Evolutionary conservation across 2,113 vertebrate genomes (phyloP), one percentile per base, ranked within the genome.

Genomic region (Odocoileus hemionus): DNA sequence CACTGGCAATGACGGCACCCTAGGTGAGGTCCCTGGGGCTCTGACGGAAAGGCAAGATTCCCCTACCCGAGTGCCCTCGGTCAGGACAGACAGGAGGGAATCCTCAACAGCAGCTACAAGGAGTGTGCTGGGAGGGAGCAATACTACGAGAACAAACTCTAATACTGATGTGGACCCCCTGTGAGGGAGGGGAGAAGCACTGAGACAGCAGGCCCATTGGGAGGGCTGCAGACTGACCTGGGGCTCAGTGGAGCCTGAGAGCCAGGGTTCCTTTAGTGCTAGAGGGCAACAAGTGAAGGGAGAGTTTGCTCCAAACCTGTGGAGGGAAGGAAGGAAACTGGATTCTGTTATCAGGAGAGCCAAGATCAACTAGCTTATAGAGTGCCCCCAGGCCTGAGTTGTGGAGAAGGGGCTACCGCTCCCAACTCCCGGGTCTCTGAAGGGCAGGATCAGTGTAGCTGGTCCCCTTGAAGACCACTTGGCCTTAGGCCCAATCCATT

Each of bases 41-140:
- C 50, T 58, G 79, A 96, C 79, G 96, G 86, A 97, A 95, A 98
- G 98, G 97, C 97, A 54, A 96, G 97, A 97, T 93, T 98, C 95
- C 93, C 76, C 54, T 93, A 98, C 92, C 90, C 97, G 95, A 97
- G 50, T 76, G 89, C 93, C 67, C 16, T 47, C 83, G 97, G 64
- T 97, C 79, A 26, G 96, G 96, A 91, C 64, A 94, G 50, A 33
- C 2, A 91, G 93, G 86, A 95, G 94, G 96, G 94, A 76, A 98
- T 97, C 94, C 97, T 92, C 6, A 39, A 96, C 94, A 96, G 96
- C 55, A 93, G 94, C 86, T 83, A 91, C 6, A 57, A 23, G 92
- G 91, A 96, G 86, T 94, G 79, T 96, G 83, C n/a, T 88, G 7
- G 83, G 76, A 78, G 64, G 91, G 92, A 94, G 82, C 92, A 89